A percentile compares a stretch with the other conserved stretches of the same genome.
Conservation (phyloP, 2,888 invertebrate genomes). For the Tiliacea aurago region DNA sequence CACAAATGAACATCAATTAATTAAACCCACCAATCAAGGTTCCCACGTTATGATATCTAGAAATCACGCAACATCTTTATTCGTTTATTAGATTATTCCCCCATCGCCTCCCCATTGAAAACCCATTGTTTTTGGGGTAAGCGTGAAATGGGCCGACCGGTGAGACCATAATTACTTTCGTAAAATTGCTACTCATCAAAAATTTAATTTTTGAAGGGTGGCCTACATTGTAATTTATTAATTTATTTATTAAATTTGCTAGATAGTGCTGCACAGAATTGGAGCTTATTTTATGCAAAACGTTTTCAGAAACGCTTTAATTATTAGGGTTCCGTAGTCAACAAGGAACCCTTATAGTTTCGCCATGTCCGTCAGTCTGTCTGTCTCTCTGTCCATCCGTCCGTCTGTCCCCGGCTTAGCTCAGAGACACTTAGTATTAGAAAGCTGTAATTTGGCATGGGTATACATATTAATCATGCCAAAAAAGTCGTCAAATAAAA, state of each 20-base stretch:
- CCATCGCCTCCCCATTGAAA: constrained; percentile 70
- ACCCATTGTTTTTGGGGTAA: constrained; percentile 88
- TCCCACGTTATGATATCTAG: constrained; percentile 88
- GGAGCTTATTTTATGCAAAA: constrained; percentile 30
- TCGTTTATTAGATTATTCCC: constrained; percentile 84
- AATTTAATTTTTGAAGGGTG: constrained; percentile 60
- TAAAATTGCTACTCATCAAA: constrained; percentile 74
- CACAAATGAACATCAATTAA: constrained; percentile 84
- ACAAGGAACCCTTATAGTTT: no score
- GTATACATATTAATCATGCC: no score
- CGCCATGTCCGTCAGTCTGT: no score
- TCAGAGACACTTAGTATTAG: no score
- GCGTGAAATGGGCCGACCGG: constrained; percentile 86
- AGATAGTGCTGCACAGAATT: constrained; percentile 33
- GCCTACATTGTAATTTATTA: constrained; percentile 38
- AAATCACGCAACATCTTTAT: constrained; percentile 91
- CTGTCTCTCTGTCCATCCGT: no score
- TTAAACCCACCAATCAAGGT: constrained; percentile 88
- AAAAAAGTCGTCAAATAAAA: no score
- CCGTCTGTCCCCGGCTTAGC: no score
- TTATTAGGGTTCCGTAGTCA: no score
- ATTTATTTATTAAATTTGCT: constrained; percentile 47
- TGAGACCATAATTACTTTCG: constrained; percentile 77
- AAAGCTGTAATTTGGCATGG: no score
- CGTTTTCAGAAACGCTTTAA: not conserved